These are phyloP conservation scores for Haliclystus octoradiatus DNA, from an alignment of 30 jellyfish, hydroid and myxozoan genomes.

Conservation along the genomic window DNA sequence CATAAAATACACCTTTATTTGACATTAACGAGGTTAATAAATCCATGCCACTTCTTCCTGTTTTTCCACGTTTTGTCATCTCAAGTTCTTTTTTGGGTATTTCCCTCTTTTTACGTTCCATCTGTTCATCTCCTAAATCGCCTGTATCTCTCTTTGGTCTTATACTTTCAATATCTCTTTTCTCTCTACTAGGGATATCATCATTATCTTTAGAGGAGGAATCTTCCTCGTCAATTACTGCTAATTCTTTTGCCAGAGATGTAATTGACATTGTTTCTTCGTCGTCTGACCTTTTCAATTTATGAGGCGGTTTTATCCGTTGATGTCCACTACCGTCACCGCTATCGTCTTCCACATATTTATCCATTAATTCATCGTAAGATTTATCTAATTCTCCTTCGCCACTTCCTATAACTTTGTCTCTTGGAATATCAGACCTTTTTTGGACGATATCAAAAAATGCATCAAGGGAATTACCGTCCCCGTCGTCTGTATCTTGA, in stretches of 20 bases:
- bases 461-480: background rate
- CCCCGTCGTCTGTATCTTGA: background rate
- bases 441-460: background rate
- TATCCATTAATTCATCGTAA: background rate
- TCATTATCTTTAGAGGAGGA: too few species aligned
- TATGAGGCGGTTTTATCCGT: background rate
- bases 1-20: slow-evolving; percentile 31
- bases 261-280: background rate
- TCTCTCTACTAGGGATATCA: too few species aligned
- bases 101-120: slow-evolving; percentile 1
- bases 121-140: background rate
- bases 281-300: background rate
- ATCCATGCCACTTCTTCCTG: slow-evolving; percentile 6
- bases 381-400: background rate
- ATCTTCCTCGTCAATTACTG: background rate
- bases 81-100: background rate
- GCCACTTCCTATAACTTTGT: background rate
- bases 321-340: background rate
- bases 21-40: background rate
- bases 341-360: background rate
- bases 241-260: background rate
- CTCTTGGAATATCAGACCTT: background rate
- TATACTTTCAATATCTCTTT: too few species aligned
- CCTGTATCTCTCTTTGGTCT: background rate
- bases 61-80: background rate